These are phyloP conservation scores for Brachystomella parvula DNA, from an alignment of 1,140 invertebrate species.

Conservation along the genomic window DNA sequence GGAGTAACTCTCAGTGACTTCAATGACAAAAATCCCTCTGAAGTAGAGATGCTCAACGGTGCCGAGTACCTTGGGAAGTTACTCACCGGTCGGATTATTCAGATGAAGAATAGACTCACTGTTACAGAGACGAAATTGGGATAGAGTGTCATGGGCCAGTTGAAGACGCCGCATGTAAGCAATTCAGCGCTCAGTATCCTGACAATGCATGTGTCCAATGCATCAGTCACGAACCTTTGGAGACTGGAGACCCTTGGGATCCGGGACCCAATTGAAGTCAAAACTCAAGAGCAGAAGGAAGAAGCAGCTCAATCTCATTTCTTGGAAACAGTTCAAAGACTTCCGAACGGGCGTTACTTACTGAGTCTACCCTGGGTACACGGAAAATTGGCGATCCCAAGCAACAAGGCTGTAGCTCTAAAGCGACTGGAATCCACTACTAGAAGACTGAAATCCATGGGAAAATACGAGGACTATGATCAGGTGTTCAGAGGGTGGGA, in stretches of 20 bases:
- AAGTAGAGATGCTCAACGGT: slow-evolving; percentile 23
- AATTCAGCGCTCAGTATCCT: background rate
- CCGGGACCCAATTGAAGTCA: slow-evolving; percentile 22
- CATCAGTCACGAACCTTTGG: slow-evolving; percentile 40
- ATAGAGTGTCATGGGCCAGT: slow-evolving; percentile 40
- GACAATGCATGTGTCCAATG: background rate
- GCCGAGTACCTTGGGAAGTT: slow-evolving; percentile 6
- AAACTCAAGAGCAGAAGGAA: slow-evolving; percentile 19
- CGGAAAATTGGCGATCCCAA: slow-evolving; percentile 13
- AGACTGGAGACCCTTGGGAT: slow-evolving; percentile 39
- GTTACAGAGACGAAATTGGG: slow-evolving; percentile 41
- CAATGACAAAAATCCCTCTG: background rate
- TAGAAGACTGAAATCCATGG: slow-evolving; percentile 1
- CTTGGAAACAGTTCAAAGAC: slow-evolving; percentile 13
- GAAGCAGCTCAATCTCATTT: slow-evolving; percentile 21
- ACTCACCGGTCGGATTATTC: slow-evolving; percentile 35
- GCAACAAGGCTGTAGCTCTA: slow-evolving; percentile 9
- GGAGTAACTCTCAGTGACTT: slow-evolving; percentile 18
- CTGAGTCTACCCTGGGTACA: slow-evolving; percentile 26
- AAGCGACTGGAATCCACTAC: slow-evolving; percentile 21
- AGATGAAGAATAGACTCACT: slow-evolving; percentile 38
- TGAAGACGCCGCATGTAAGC: slow-evolving; percentile 9
- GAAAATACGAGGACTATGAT: slow-evolving; percentile 16
- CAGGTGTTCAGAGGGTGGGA: slow-evolving; percentile 27
- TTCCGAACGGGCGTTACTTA: slow-evolving; percentile 15